Evolutionary conservation across 2,888 invertebrate genomes (phyloP), one percentile per base, ranked within the genome.

Genomic region (Amphipyra tragopoginis): DNA sequence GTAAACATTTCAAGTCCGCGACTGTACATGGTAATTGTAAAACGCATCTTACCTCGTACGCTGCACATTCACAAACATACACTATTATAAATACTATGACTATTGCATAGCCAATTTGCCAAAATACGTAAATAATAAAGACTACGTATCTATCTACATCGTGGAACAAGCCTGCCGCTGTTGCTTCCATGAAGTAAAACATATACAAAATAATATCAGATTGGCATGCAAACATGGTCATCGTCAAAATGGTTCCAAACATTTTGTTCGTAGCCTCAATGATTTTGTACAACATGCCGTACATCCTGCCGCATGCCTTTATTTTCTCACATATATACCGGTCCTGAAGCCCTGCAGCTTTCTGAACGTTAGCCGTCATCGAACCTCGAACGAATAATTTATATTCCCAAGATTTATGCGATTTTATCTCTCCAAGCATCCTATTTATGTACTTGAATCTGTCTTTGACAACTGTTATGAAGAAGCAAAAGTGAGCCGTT

Each of bases 131-230:
- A 43, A 88, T 71, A 14, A 90, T 53, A 47, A 92, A 91, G 34
- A 85, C 73, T 0, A 85, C 56, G 53, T 90, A 93, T 71, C 77
- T 84, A 5, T 76, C 70, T 9, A 83, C 45, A 49, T 92, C 88
- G 8, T 86, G 85, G 36, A 89, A 90, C 51, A 92, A 74, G 0
- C 91, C 89, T 0, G 86, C 81, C 0, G 91, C 90, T 0, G 90
- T 91, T 5, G 91, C 93, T 66, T 92, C 93, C 92, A 93, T 90
- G 39, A 93, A 88, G 67, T 92, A 92, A 69, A 90, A 92, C 63
- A 89, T 77, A 57, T 91, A 87, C 43, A 92, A 61, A 29, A 89
- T 80, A 8, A 89, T 82, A 11, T 81, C 79, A 10, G 82, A 65
- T 0, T 89, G 66, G 43, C 79, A 84, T 9, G 85, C 42, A 0